These are phyloP conservation scores for Cepaea nemoralis DNA, from an alignment of 1,140 invertebrate species.

Conservation along the genomic window DNA sequence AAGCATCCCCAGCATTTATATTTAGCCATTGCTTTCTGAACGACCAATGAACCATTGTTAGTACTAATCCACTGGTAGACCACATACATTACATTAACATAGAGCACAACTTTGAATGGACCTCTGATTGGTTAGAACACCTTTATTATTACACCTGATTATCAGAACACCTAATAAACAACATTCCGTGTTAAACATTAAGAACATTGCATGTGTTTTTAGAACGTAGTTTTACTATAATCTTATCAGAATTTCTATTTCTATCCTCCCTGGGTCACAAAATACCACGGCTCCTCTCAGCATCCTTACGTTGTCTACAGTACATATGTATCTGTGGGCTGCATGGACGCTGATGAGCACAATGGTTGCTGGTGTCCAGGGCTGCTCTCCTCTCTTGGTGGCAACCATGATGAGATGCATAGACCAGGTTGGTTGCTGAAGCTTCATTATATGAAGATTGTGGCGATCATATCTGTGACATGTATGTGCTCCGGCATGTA, in stretches of 20 bases:
- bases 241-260: not conserved
- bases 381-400: conserved; percentile 58
- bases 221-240: not conserved
- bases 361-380: conserved; percentile 25
- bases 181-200: no score
- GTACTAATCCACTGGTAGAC: no score
- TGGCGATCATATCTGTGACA: no score
- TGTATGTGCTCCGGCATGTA: no score
- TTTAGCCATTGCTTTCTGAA: no score
- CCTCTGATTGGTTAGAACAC: no score
- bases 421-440: conserved; percentile 26
- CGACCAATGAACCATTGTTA: no score
- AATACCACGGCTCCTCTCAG: not conserved
- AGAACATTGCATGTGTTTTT: not conserved
- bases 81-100: no score
- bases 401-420: conserved; percentile 58
- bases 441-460: conserved; percentile 21
- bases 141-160: no score
- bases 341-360: conserved; percentile 51
- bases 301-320: not conserved
- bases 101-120: no score
- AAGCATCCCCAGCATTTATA: no score
- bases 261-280: not conserved
- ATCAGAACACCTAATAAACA: no score
- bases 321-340: not conserved